Evolutionary conservation across 92 coral and sea anemone species (phyloP), one percentile per base, ranked within the genome.

Genomic region (Heteractis magnifica): DNA sequence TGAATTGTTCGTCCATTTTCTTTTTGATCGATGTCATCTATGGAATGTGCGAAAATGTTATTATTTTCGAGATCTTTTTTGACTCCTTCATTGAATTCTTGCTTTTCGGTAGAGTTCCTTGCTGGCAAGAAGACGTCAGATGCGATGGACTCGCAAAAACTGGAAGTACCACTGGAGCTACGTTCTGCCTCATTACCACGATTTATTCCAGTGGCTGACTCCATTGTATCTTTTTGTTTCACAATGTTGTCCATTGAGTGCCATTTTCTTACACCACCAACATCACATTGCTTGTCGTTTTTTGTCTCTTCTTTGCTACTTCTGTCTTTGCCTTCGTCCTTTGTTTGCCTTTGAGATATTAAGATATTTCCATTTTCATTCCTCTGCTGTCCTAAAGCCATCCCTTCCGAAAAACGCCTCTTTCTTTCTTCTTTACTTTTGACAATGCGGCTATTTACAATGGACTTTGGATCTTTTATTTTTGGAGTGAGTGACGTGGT

Each of bases 81-180:
- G 8, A 21, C 49, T 13, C 48, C 56, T 11, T 12, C 71, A 60
- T 49, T 34, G 56, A 20, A 9, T 1, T 20, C 8, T 16, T 76
- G n/a, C 8, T 50, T 48, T 18, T 51, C 48, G 14, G 73, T 23
- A 20, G 73, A 23, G 26, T 68, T 48, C 6, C 14, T 26, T 6
- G 15, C 8, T 23, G 79, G 59, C n/a, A 79, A 15, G 41, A 79
- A 79, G 58, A 79, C 83, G 13, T 64, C 83, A 18, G 83, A 79
- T 48, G 44, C 26, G 0, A 23, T 26, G 49, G 73, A 68, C 12
- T 14, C 73, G 8, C 49, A 48, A 53, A 12, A 12, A 53, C 58
- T 53, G 6, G 50, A 13, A 21, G 44, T n/a, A 6, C 78, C 49
- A 49, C 21, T 16, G 18, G 78, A 4, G 13, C 78, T 49, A 12